A percentile compares a stretch with the other conserved stretches of the same genome.
These are phyloP conservation scores for Equus quagga DNA, from an alignment of 2,113 vertebrate genomes.

Conservation along the genomic window DNA sequence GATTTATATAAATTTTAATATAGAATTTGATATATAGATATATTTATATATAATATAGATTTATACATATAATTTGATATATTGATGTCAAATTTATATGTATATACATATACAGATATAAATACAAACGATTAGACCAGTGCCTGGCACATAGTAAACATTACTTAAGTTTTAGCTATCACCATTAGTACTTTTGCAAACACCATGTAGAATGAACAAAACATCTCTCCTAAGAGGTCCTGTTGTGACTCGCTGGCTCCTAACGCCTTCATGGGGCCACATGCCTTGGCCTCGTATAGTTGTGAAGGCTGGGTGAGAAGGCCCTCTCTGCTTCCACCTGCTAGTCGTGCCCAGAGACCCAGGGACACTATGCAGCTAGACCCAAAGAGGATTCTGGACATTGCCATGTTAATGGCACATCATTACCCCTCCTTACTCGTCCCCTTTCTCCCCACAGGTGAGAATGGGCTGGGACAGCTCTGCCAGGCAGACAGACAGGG, in stretches of 20 bases:
- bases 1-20: background rate
- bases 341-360: background rate
- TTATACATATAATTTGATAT: no score
- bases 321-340: background rate
- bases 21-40: background rate
- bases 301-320: background rate
- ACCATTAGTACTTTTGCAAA: background rate
- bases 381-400: background rate
- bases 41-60: background rate
- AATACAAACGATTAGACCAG: background rate
- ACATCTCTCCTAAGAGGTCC: background rate
- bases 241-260: background rate
- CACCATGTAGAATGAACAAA: background rate
- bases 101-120: background rate
- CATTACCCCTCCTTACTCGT: background rate
- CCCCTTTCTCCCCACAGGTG: background rate
- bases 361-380: background rate
- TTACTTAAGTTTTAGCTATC: background rate
- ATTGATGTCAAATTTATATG: background rate
- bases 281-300: rapidly evolving
- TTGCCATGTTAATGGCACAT: background rate
- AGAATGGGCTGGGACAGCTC: background rate
- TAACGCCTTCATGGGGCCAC: background rate
- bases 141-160: background rate
- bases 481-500: background rate